Percentiles rank a stretch among this genome's conserved stretches.
phyloP scores from a whole-genome alignment of 2,113 vertebrate genomes.

The Chloroceryle aenea region DNA sequence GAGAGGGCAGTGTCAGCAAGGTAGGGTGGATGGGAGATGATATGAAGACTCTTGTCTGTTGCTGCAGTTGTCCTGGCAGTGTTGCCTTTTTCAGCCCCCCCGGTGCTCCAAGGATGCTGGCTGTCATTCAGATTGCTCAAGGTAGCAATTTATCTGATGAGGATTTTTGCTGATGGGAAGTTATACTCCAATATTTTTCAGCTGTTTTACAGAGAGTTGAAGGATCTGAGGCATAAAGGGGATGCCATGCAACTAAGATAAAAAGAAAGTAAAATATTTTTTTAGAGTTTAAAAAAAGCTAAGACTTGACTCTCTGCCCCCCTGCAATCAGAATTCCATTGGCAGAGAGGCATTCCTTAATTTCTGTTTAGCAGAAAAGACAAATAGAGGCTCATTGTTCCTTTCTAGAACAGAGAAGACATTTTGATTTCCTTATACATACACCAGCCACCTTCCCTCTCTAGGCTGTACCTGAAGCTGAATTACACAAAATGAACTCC shows the following conservation, averaged over 20 bases:
- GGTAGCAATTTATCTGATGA: neutral
- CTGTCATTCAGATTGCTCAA: neutral
- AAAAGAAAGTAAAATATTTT: neutral
- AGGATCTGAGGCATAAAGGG: neutral
- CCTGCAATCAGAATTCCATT: neutral
- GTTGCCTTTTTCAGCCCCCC: neutral
- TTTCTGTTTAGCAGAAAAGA: neutral
- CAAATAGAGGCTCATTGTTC: neutral
- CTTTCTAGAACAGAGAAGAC: neutral
- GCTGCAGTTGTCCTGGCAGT: neutral
- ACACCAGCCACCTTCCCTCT: neutral
- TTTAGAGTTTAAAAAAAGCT: rapidly evolving
- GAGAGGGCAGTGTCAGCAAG: neutral
- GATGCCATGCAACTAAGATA: neutral
- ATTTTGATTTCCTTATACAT: neutral
- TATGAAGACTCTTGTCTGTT: neutral
- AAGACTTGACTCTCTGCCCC: neutral
- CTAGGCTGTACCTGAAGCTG: neutral
- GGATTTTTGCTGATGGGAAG: neutral
- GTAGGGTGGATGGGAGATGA: neutral
- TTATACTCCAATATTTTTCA: neutral
- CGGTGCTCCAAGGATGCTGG: neutral
- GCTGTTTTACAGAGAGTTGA: neutral
- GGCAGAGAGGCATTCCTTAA: neutral
- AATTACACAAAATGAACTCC: neutral